These are phyloP conservation scores for Elaphurus davidianus DNA, from an alignment of 2,113 vertebrate genomes.

Conservation along the genomic window DNA sequence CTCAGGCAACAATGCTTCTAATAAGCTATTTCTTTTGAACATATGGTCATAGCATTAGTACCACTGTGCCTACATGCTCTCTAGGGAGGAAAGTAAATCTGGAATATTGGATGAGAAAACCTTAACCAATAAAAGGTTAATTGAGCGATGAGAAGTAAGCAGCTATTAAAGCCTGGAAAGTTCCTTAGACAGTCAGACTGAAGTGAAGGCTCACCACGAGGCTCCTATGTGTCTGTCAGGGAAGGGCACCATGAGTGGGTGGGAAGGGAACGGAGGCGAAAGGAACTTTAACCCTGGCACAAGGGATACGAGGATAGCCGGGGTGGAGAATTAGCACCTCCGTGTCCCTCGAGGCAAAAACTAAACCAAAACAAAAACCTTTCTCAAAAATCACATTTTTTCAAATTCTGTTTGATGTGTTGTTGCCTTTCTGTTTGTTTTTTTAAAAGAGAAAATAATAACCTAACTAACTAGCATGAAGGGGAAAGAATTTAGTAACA, in stretches of 20 bases:
- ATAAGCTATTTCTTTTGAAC: not conserved
- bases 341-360: not conserved
- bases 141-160: not conserved
- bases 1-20: not conserved
- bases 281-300: rapidly evolving
- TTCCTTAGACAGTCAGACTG: not conserved
- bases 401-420: not conserved
- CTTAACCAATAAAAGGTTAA: not conserved
- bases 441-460: not conserved
- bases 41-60: not conserved
- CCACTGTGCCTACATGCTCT: not conserved
- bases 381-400: not conserved
- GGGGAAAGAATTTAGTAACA: not conserved
- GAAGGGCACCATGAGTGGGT: rapidly evolving
- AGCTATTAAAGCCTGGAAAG: rapidly evolving
- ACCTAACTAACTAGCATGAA: not conserved
- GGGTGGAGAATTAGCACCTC: not conserved
- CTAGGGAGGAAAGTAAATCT: not conserved
- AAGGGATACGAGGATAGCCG: rapidly evolving
- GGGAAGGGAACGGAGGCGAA: rapidly evolving
- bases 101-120: not conserved
- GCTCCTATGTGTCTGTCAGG: rapidly evolving
- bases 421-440: not conserved
- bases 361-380: not conserved
- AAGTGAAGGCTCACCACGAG: rapidly evolving